phyloP scores from a whole-genome alignment of 1,140 invertebrate genomes.

The Pogonomyrmex californicus region DNA sequence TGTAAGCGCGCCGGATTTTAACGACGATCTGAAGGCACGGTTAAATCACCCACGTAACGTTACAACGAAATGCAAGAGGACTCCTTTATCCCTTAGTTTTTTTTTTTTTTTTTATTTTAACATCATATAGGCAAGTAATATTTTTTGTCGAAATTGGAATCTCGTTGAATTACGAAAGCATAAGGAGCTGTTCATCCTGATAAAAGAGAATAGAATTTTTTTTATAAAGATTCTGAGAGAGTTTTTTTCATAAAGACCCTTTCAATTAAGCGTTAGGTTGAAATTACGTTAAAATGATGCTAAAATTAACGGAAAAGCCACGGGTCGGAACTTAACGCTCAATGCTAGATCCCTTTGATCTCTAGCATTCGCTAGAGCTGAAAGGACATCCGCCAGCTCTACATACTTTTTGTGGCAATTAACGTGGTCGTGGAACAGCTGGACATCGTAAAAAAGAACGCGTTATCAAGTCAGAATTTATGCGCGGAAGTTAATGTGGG shows the following conservation, averaged over 20 bases:
- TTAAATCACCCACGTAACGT: slow-evolving; percentile 21
- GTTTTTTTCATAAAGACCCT: background rate
- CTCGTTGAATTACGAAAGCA: background rate
- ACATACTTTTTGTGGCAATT: slow-evolving; percentile 52
- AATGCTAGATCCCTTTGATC: background rate
- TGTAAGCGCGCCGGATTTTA: slow-evolving; percentile 31
- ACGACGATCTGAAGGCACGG: slow-evolving; percentile 2
- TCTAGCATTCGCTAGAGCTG: background rate
- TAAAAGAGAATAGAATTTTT: background rate
- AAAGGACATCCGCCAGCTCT: slow-evolving; percentile 2
- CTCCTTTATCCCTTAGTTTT: background rate
- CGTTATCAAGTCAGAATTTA: slow-evolving; percentile 56
- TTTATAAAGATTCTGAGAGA: background rate
- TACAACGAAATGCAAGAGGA: slow-evolving; percentile 11
- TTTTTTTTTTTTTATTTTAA: background rate
- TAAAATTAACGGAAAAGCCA: slow-evolving; percentile 20
- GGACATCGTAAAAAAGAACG: slow-evolving; percentile 27
- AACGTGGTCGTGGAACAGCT: slow-evolving; percentile 41
- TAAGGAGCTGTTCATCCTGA: background rate
- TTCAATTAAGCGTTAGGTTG: background rate
- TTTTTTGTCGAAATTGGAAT: slow-evolving; percentile 3
- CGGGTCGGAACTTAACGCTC: slow-evolving; percentile 15
- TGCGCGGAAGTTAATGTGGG: slow-evolving; percentile 32
- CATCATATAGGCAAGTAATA: background rate
- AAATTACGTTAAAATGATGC: background rate